Evolutionary conservation across 2,113 vertebrate genomes (phyloP), one percentile per base, ranked within the genome.

Genomic region (Sardina pilchardus): DNA sequence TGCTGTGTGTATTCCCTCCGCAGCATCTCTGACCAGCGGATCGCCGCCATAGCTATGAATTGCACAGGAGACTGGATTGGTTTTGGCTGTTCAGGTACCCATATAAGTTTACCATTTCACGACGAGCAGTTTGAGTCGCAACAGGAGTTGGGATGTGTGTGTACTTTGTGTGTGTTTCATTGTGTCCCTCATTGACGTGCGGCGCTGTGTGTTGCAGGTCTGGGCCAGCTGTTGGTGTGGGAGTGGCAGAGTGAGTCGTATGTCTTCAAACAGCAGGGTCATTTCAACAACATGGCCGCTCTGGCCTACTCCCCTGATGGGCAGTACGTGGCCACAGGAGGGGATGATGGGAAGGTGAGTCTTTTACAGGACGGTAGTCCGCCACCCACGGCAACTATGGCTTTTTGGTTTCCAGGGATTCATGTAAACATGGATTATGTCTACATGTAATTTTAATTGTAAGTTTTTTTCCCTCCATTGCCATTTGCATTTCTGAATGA

Each of bases 211-310:
- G 42, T 90, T 42, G 0, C 88, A 99, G 98, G 97, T 88, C 91
- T 97, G 92, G 98, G 98, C 4, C 98, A 99, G 94, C 95, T 99
- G 87, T 93, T 99, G 92, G 98, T 99, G 78, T 99, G 98, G 98
- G 98, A 99, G 85, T 99, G 98, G 98, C 98, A 99, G 94, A 99
- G 98, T 0, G 98, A 99, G 86, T 99, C 97, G 17, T 99, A 98
- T 0, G 96, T 99, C 85, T 95, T 99, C 88, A 99, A 99, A 92
- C 98, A 99, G 91, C 98, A 99, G 90, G 98, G 98, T 0, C 98
- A 99, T 90, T 99, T 98, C 92, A 98, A 98, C 94, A 99, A 97
- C 94, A 97, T 99, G 98, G 97, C 96, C 1, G 90, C 97, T 0
- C 91, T 99, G 92, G 96, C 96, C 0, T 99, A 98, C 89, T 99